Conservation (phyloP, 2,888 invertebrate species). For the Timema podura region DNA sequence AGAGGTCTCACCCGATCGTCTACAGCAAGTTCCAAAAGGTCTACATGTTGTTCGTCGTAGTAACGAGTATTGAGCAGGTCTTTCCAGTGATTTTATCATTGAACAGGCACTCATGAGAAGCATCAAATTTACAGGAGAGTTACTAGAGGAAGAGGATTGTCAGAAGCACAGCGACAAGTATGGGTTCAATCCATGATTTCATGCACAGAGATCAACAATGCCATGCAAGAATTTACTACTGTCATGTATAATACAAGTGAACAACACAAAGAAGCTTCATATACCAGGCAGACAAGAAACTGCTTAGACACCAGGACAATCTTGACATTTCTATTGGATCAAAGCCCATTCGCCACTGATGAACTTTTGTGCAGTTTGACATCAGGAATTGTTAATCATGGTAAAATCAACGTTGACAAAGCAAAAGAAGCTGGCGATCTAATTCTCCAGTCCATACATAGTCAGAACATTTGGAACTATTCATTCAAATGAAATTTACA, state of each 20-base stretch:
- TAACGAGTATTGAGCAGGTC: conserved; percentile 2
- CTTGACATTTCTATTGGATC: not conserved
- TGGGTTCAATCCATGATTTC: conserved; percentile 1
- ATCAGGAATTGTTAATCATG: not conserved
- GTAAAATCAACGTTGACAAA: not conserved
- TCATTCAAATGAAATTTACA: too few species aligned
- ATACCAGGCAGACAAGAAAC: not conserved
- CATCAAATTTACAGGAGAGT: not conserved
- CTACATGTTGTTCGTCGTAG: not conserved
- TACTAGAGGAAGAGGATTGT: not conserved
- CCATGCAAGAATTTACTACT: not conserved
- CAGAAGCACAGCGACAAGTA: not conserved
- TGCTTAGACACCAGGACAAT: not conserved
- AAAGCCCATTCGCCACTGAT: not conserved
- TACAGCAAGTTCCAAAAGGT: not conserved
- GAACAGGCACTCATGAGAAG: conserved; percentile 1
- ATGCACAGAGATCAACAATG: not conserved
- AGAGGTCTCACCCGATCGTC: not conserved
- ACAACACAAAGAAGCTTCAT: conserved; percentile 9
- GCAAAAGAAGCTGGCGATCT: not conserved
- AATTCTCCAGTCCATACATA: not conserved
- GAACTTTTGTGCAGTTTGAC: not conserved
- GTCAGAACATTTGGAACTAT: too few species aligned
- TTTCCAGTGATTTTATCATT: not conserved
- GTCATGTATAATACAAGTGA: not conserved